A percentile compares a stretch with the other conserved stretches of the same genome.
Conservation (phyloP, 2,797 vertebrate genomes). For the Acrocephalus scirpaceus region DNA sequence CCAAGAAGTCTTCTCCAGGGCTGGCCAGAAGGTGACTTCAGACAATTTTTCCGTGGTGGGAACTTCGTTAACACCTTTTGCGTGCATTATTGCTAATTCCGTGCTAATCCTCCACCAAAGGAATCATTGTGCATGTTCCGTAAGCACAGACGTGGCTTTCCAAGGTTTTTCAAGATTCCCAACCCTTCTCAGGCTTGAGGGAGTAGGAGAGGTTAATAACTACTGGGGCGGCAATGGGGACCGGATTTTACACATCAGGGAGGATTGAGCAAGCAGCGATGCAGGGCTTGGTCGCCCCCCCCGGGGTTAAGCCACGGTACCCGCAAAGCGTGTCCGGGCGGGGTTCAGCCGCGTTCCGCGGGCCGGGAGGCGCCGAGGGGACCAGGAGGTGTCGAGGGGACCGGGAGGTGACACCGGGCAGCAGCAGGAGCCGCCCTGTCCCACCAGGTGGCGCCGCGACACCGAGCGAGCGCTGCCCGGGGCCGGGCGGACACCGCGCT, state of each 20-base stretch:
- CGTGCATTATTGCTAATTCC: background rate
- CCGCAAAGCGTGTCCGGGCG: too few relatives aligned
- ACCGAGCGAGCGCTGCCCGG: background rate
- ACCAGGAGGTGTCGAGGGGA: background rate
- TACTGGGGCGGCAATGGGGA: rapidly evolving
- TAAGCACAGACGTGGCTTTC: background rate
- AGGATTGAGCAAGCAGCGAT: rapidly evolving
- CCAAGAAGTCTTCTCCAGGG: background rate
- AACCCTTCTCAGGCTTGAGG: background rate
- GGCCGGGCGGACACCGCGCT: background rate
- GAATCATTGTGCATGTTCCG: background rate
- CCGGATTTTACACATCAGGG: background rate
- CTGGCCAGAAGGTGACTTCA: rapidly evolving
- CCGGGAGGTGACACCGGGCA: background rate
- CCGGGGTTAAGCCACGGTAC: background rate
- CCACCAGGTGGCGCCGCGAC: background rate
- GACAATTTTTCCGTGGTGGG: background rate
- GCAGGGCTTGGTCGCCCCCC: background rate
- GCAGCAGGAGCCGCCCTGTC: background rate
- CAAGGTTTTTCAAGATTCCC: background rate
- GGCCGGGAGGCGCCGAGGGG: background rate
- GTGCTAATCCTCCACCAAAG: rapidly evolving
- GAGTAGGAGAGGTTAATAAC: rapidly evolving
- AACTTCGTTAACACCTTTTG: background rate
- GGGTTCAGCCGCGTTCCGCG: rapidly evolving